phyloP scores from a whole-genome alignment of 2,888 invertebrate genomes.

The Rhimphoctona megacephalus region DNA sequence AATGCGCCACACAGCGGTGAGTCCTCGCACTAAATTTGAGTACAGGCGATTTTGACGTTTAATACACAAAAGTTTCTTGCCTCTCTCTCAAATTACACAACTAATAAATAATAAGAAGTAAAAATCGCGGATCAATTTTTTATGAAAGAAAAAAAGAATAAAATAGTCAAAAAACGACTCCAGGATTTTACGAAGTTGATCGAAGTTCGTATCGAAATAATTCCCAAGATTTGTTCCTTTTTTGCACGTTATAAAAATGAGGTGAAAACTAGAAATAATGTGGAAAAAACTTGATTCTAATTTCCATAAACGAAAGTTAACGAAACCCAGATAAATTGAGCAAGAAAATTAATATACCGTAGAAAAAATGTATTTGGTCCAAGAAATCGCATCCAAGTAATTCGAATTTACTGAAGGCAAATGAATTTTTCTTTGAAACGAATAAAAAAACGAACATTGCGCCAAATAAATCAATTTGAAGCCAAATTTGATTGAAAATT shows the following conservation, averaged over 20 bases:
- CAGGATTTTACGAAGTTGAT: neutral
- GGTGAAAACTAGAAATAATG: neutral
- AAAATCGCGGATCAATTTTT: neutral
- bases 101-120: no score
- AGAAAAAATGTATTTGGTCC: no score
- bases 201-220: neutral
- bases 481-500: no score
- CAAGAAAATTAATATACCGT: no score
- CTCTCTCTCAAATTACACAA: neutral
- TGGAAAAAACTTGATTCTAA: neutral
- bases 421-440: no score
- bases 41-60: neutral
- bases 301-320: neutral
- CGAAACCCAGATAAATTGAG: neutral
- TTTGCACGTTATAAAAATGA: neutral
- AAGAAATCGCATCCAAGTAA: no score
- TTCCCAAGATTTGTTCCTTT: neutral
- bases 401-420: no score
- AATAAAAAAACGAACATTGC: no score
- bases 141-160: neutral
- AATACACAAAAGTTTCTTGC: neutral
- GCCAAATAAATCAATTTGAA: no score
- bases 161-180: neutral
- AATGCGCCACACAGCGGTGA: neutral
- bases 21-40: neutral